These are phyloP conservation scores for Drosophila novamexicana DNA, from an alignment of 1,140 invertebrate genomes.

Conservation along the genomic window DNA sequence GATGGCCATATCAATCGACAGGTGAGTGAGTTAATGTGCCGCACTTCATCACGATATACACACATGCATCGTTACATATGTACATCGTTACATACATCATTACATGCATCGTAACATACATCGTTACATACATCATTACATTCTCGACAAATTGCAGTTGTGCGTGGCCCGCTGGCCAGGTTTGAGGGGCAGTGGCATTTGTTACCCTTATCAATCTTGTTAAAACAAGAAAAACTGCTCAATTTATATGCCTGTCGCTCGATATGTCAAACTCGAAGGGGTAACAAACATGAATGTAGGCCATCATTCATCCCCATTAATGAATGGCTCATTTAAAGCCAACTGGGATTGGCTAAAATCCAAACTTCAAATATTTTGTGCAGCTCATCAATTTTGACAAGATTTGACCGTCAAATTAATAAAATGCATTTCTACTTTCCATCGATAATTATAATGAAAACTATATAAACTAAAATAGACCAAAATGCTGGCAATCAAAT, in stretches of 20 bases:
- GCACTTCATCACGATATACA: not conserved
- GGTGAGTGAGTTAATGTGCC: conserved; percentile 88
- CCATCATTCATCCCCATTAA: conserved; percentile 33
- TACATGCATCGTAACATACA: not conserved
- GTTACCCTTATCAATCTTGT: conserved; percentile 46
- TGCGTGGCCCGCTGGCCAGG: conserved; percentile 37
- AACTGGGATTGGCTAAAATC: conserved; percentile 13
- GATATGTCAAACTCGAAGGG: conserved; percentile 27
- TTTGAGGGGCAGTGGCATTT: conserved; percentile 21
- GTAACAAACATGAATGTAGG: not conserved
- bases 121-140: no score
- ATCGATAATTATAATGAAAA: conserved; percentile 2
- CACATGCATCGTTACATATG: not conserved
- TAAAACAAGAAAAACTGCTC: conserved; percentile 17
- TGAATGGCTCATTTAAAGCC: conserved; percentile 2
- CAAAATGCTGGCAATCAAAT: not conserved
- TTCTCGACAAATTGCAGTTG: conserved; percentile 41
- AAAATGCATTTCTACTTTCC: not conserved
- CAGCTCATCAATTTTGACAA: conserved; percentile 42
- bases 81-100: not conserved
- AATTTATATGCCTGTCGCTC: conserved; percentile 31
- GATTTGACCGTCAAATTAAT: not conserved
- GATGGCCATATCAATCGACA: conserved; percentile 97
- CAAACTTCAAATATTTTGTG: conserved; percentile 15
- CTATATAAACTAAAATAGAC: not conserved